phyloP scores from a whole-genome alignment of 2,797 vertebrate species.

The Clarias pachynema region DNA sequence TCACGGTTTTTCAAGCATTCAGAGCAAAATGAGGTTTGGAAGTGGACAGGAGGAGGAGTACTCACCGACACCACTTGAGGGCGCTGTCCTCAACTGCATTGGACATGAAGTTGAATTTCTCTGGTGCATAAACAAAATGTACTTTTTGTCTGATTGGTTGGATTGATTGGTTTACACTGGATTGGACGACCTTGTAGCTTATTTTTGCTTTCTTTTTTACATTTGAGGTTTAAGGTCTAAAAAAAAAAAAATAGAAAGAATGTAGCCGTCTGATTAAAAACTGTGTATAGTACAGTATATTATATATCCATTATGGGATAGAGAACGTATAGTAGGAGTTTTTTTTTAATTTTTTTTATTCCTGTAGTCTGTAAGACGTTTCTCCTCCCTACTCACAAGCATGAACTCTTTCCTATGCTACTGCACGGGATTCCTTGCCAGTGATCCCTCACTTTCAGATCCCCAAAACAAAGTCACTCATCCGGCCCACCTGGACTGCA shows the following conservation, averaged over 20 bases:
- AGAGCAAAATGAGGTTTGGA: neutral
- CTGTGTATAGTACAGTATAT: neutral
- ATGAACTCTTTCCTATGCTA: neutral
- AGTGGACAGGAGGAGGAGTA: constrained; percentile 13
- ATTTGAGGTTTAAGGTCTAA: neutral
- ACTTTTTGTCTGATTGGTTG: constrained; percentile 9
- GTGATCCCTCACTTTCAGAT: constrained; percentile 15
- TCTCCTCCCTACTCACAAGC: neutral
- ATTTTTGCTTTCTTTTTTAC: no score
- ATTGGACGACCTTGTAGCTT: no score
- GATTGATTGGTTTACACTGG: neutral
- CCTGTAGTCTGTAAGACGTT: neutral
- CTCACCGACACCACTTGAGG: constrained; percentile 66
- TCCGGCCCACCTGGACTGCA: constrained; percentile 10
- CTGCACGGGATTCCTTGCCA: neutral
- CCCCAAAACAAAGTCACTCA: constrained; percentile 6
- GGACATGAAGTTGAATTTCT: constrained; percentile 17
- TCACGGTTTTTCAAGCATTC: neutral
- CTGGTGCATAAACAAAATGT: constrained; percentile 35
- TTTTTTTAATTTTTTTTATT: no score
- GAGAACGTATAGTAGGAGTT: neutral
- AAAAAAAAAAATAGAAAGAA: neutral
- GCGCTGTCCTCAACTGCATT: constrained; percentile 62
- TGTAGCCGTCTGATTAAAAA: neutral
- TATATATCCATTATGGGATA: neutral